A percentile compares a stretch with the other conserved stretches of the same genome.
These are phyloP conservation scores for Hoplias malabaricus DNA, from an alignment of 2,113 vertebrate species.

Conservation along the genomic window DNA sequence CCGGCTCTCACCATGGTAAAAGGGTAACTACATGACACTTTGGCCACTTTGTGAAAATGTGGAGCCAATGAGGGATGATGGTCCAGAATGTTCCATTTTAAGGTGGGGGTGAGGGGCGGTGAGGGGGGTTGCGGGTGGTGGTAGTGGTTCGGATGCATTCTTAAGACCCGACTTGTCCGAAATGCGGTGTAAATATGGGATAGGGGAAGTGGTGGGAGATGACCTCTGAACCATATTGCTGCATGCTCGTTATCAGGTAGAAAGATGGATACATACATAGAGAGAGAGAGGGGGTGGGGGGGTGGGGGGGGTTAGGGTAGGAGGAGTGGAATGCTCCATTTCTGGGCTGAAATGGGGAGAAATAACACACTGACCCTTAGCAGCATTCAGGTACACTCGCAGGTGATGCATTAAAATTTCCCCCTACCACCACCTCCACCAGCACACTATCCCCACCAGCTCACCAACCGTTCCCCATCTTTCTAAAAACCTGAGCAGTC, in stretches of 20 bases:
- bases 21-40: conserved; percentile 65
- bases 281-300: not conserved
- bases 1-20: conserved; percentile 49
- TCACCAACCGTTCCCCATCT: not conserved
- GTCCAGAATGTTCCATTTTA: conserved; percentile 52
- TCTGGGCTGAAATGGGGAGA: not conserved
- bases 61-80: conserved; percentile 58
- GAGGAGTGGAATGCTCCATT: conserved; percentile 16
- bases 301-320: not conserved
- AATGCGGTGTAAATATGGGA: conserved; percentile 63
- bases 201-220: conserved; percentile 52
- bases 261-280: conserved; percentile 37
- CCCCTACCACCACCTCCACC: not conserved
- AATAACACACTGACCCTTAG: conserved; percentile 22
- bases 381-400: conserved; percentile 47
- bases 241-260: conserved; percentile 59
- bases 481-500: conserved; percentile 38
- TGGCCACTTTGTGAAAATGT: conserved; percentile 64
- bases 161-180: conserved; percentile 43
- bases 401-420: conserved; percentile 52
- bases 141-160: conserved; percentile 35
- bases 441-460: not conserved
- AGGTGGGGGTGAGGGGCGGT: not conserved
- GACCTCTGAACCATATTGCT: conserved; percentile 60
- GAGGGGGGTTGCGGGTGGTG: not conserved